Evolutionary conservation across 2,113 vertebrate species (phyloP), one percentile per base, ranked within the genome.

Genomic region (Labeo rohita): DNA sequence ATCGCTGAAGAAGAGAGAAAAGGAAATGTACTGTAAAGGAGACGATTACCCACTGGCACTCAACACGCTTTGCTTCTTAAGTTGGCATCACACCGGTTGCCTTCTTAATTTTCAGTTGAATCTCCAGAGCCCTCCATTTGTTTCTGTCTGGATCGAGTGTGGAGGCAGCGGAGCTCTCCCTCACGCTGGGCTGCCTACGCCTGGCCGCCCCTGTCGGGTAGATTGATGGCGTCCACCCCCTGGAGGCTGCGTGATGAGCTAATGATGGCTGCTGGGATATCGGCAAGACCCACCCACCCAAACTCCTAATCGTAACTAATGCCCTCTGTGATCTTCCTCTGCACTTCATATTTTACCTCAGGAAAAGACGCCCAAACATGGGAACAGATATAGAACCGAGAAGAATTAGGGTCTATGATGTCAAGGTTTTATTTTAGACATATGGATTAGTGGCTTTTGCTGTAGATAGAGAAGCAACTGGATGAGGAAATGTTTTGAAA

Each of bases 161-260:
- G 73, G 23, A 88, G 87, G 78, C 85, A 61, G 52, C 34, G 68
- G 68, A 39, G 28, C 68, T 83, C 61, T 52, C n/a, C 47, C 50
- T 59, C 65, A 50, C 9, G 84, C 76, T 66, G 76, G 61, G 61
- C 84, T 83, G 50, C 73, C 66, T 79, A 80, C 70, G 12, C 80
- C 75, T 77, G 72, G 87, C 76, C 78, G 81, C 74, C 87, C 81
- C 70, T 87, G 88, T 87, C 80, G 45, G 34, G 54, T 73, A 91
- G 90, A 91, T 89, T 87, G 88, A 89, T 89, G 84, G 88, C 36
- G 7, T 75, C 79, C 87, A 70, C 66, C 39, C 76, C 82, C 52
- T 36, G 63, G 54, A 61, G 79, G 83, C 56, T 74, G 15, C 3
- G 45, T 80, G 68, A 87, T 84, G 81, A 88, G 82, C 83, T 83